A percentile compares a stretch with the other conserved stretches of the same genome.
Conservation (phyloP, 2,888 invertebrate genomes). For the Aphrophora alni region DNA sequence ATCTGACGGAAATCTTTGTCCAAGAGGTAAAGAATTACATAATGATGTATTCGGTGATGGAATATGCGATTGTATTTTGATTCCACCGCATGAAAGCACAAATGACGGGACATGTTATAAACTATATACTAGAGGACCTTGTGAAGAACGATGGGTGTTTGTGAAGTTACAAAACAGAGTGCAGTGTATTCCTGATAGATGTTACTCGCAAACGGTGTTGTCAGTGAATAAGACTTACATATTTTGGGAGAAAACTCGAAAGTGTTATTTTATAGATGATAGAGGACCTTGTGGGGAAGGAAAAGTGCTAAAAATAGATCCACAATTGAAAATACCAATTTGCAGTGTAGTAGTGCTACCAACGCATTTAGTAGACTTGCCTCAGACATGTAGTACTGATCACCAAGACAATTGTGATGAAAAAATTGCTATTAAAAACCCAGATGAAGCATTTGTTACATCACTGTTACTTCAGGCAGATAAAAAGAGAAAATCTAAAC, state of each 20-base stretch:
- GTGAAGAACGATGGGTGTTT: conserved; percentile 30
- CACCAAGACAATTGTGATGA: conserved; percentile 26
- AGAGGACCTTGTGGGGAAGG: conserved; percentile 32
- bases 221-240: conserved; percentile 15
- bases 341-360: conserved; percentile 22
- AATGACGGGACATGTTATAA: conserved; percentile 33
- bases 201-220: neutral
- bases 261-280: conserved; percentile 39
- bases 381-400: conserved; percentile 24
- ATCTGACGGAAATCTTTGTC: conserved; percentile 36
- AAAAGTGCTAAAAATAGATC: conserved; percentile 27
- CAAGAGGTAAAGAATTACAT: conserved; percentile 29
- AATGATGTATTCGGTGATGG: conserved; percentile 43
- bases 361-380: conserved; percentile 19
- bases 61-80: conserved; percentile 41
- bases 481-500: neutral
- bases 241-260: conserved; percentile 18
- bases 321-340: conserved; percentile 4
- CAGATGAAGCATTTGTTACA: neutral
- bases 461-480: neutral
- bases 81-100: conserved; percentile 31
- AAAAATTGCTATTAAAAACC: neutral
- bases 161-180: neutral
- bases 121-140: conserved; percentile 43
- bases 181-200: conserved; percentile 10